A percentile compares a stretch with the other conserved stretches of the same genome.
phyloP scores from a whole-genome alignment of 1,140 invertebrate species.

The Acromyrmex charruanus region DNA sequence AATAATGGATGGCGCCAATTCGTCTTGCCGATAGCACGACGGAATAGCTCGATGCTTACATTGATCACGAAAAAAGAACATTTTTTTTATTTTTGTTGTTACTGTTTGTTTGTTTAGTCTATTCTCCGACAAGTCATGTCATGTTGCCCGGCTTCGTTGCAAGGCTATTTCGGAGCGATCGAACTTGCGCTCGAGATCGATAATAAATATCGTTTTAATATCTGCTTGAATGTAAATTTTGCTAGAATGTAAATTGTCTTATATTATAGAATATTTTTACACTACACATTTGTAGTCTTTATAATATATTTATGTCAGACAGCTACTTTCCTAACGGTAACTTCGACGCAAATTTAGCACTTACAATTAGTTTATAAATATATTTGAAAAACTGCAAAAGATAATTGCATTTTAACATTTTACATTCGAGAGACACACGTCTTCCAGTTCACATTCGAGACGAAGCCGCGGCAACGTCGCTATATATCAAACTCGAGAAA shows the following conservation, averaged over 20 bases:
- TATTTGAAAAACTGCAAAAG: not conserved
- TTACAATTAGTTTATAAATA: not conserved
- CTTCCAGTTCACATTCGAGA: slow-evolving; percentile 33
- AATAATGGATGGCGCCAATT: slow-evolving; percentile 64
- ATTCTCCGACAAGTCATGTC: slow-evolving; percentile 78
- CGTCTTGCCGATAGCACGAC: slow-evolving; percentile 25
- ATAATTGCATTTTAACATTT: not conserved
- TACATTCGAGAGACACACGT: not conserved
- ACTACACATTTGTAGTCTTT: not conserved
- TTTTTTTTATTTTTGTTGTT: slow-evolving; percentile 83
- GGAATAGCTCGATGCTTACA: slow-evolving; percentile 46
- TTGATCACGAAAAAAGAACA: slow-evolving; percentile 57
- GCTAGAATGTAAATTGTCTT: slow-evolving; percentile 17
- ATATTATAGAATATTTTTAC: not conserved
- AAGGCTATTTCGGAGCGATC: not conserved
- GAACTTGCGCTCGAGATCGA: slow-evolving; percentile 6
- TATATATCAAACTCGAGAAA: slow-evolving; percentile 74
- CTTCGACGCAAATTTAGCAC: not conserved
- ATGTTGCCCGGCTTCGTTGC: slow-evolving; percentile 82
- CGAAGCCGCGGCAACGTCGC: slow-evolving; percentile 81
- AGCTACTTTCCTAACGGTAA: not conserved
- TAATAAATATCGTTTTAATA: not conserved
- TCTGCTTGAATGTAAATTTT: slow-evolving; percentile 22
- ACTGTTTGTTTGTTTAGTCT: slow-evolving; percentile 85
- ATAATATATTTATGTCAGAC: not conserved